phyloP scores from a whole-genome alignment of 53 echinoderm and acorn worm genomes.

The Luidia sarsii region DNA sequence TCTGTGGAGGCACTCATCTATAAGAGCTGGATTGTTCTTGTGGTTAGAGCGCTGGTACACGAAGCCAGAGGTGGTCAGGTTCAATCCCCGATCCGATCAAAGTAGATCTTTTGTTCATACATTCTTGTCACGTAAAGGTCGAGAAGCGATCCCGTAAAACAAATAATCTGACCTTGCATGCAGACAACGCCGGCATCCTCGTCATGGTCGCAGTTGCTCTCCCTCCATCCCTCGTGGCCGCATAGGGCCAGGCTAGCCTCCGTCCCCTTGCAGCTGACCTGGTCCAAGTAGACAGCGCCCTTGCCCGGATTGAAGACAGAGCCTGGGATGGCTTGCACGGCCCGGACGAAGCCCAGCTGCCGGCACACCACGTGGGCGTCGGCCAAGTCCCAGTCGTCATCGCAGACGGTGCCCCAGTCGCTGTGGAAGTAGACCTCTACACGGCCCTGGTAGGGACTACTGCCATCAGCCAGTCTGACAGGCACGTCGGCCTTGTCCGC shows the following conservation, averaged over 20 bases:
- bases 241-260: slow-evolving; percentile 55
- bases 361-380: slow-evolving; percentile 46
- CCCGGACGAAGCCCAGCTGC: slow-evolving; percentile 32
- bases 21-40: too few relatives aligned
- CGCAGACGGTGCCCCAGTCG: slow-evolving; percentile 41
- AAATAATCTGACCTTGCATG: slow-evolving; percentile 34
- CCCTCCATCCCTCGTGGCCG: slow-evolving; percentile 35
- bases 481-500: slow-evolving; percentile 14
- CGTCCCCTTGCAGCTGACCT: slow-evolving; percentile 61
- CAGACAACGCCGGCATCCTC: slow-evolving; percentile 76
- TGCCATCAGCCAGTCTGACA: slow-evolving; percentile 5
- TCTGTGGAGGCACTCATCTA: too few relatives aligned
- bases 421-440: slow-evolving; percentile 27
- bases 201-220: slow-evolving; percentile 49
- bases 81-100: too few relatives aligned
- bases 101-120: too few relatives aligned
- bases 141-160: too few relatives aligned
- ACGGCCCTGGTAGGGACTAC: slow-evolving; percentile 10
- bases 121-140: too few relatives aligned
- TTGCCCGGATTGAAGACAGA: slow-evolving; percentile 50
- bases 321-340: slow-evolving; percentile 16
- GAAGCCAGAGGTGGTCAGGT: too few relatives aligned
- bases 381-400: slow-evolving; percentile 43
- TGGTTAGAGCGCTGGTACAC: too few relatives aligned
- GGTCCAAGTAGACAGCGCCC: slow-evolving; percentile 57